A percentile compares a stretch with the other conserved stretches of the same genome.
These are phyloP conservation scores for Cephus pygmeus DNA, from an alignment of 2,888 invertebrate species.

Conservation along the genomic window DNA sequence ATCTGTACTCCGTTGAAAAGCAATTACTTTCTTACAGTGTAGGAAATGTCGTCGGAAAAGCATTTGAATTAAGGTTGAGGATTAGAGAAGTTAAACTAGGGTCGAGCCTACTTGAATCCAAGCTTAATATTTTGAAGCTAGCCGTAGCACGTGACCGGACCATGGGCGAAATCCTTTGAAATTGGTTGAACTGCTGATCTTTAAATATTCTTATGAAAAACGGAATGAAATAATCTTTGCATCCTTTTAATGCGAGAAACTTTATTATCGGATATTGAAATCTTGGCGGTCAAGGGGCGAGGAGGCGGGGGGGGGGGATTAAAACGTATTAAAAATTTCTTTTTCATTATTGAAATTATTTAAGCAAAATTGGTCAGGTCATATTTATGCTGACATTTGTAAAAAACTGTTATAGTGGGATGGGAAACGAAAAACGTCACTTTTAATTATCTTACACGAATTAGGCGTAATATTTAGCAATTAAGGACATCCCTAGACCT, in stretches of 20 bases:
- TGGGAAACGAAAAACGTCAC: neutral
- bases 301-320: neutral
- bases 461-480: neutral
- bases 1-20: neutral
- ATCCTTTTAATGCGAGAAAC: neutral
- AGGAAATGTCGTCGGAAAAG: neutral
- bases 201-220: neutral
- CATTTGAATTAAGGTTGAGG: neutral
- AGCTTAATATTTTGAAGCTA: neutral
- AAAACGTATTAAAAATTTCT: neutral
- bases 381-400: neutral
- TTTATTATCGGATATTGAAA: slow-evolving; percentile 7
- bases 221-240: neutral
- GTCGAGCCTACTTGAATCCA: neutral
- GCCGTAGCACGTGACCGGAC: neutral
- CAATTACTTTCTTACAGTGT: neutral
- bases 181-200: neutral
- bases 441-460: neutral
- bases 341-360: neutral
- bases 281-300: neutral
- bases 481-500: too few species aligned
- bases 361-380: neutral
- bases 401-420: neutral
- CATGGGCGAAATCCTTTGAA: slow-evolving; percentile 5
- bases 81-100: neutral